Evolutionary conservation across 2,797 vertebrate genomes (phyloP).

Genomic region (Masticophis lateralis): DNA sequence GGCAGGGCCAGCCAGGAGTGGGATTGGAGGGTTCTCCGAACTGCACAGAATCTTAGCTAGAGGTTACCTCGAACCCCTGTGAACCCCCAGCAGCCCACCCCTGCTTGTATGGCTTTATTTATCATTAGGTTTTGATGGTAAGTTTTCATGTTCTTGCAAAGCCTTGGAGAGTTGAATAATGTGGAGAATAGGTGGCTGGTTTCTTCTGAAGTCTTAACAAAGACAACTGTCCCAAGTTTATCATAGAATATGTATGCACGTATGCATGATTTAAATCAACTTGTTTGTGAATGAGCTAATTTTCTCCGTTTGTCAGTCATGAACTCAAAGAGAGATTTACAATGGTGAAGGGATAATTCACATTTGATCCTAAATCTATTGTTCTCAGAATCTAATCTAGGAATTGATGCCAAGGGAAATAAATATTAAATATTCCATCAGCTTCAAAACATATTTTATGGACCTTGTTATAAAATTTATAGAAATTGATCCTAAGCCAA

Average conservation of each 20-base stretch:
- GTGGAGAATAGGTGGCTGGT: background rate
- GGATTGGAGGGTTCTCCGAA: no score
- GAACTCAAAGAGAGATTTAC: constrained; percentile 38
- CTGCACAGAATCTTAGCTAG: no score
- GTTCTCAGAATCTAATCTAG: constrained; percentile 33
- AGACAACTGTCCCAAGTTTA: constrained; percentile 12
- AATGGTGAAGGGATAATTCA: constrained; percentile 10
- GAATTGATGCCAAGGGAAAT: constrained; percentile 12
- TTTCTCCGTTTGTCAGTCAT: constrained; percentile 39
- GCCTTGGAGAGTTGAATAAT: background rate
- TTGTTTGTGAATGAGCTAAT: constrained; percentile 39
- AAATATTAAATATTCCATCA: constrained; percentile 37
- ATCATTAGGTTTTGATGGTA: background rate
- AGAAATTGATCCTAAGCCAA: constrained; percentile 5
- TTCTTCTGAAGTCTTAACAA: constrained; percentile 1
- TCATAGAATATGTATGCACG: background rate
- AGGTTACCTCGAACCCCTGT: no score
- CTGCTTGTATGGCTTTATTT: background rate
- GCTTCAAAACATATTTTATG: background rate
- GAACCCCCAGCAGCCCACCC: no score
- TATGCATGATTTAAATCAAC: constrained; percentile 21
- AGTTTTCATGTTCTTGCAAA: constrained; percentile 40
- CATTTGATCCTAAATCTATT: constrained; percentile 7
- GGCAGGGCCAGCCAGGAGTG: no score
- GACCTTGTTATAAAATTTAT: constrained; percentile 15